Percentiles rank a stretch among this genome's conserved stretches.
Evolutionary conservation across 1,140 invertebrate species (phyloP).

Genomic region (Macrocentrus cingulum): DNA sequence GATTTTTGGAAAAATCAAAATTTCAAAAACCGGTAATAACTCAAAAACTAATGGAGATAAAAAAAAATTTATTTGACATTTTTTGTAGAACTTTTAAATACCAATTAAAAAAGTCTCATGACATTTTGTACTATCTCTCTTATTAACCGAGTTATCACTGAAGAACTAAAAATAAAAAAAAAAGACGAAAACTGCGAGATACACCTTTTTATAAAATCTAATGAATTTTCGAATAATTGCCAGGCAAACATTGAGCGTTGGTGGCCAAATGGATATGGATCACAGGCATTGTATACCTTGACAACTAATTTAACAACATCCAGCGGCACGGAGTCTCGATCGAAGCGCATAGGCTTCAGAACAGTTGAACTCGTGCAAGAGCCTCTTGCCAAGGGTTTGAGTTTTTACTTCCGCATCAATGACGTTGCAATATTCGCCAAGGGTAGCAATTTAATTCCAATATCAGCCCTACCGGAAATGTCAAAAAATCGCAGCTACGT

Average conservation of each 20-base stretch:
- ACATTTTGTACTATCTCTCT: too few relatives aligned
- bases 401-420: constrained; percentile 91
- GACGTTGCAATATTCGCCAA: constrained; percentile 90
- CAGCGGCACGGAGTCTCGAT: constrained; percentile 40
- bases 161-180: too few relatives aligned
- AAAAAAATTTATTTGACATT: too few relatives aligned
- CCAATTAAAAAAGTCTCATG: too few relatives aligned
- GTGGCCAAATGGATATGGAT: constrained; percentile 96
- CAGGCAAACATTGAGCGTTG: constrained; percentile 67
- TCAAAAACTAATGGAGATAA: too few relatives aligned
- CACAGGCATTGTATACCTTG: constrained; percentile 76
- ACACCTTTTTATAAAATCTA: too few relatives aligned
- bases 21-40: too few relatives aligned
- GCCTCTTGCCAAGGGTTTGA: constrained; percentile 68
- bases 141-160: too few relatives aligned
- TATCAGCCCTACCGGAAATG: constrained; percentile 82
- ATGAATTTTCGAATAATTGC: constrained; percentile 7
- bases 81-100: too few relatives aligned
- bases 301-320: constrained; percentile 57
- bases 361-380: constrained; percentile 80
- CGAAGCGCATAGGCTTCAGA: constrained; percentile 77
- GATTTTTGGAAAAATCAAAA: too few relatives aligned
- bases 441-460: constrained; percentile 95
- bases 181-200: too few relatives aligned
- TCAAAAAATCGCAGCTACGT: constrained; percentile 59